Evolutionary conservation across 2,797 vertebrate genomes (phyloP), one percentile per base, ranked within the genome.

Genomic region (Smutsia gigantea): DNA sequence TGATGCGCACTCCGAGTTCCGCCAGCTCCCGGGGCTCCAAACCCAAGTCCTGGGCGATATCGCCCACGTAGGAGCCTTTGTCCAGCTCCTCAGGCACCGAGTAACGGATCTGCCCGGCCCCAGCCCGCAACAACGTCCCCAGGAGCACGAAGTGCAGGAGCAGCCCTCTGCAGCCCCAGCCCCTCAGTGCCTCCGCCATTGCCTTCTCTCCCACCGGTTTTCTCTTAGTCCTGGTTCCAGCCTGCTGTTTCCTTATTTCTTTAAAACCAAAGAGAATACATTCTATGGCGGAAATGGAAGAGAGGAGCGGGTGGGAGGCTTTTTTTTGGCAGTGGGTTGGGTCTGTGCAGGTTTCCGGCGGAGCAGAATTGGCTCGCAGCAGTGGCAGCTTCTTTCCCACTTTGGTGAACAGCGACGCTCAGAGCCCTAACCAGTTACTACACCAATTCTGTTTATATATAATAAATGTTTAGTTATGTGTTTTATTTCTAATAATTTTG

Each of bases 11-110:
- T 81, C 98, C 74, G 2, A 25, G 86, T 34, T 90, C 78, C 1
- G n/a, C 53, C 51, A 98, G 93, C 37, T 97, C 89, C 3, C 37
- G 88, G 57, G 90, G 72, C 49, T 96, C 57, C 77, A 98, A 82
- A 2, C 92, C 96, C 83, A 98, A 92, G 4, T 98, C 97, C 87
- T 93, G 97, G 81, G 96, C 97, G 64, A 98, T 91, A 78, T 98
- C 98, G 98, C 37, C 93, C 97, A 68, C 0, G 89, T 93, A 98
- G 3, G 98, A 98, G 17, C 98, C 98, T 92, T 98, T 98, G 3
- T 97, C 46, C 89, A 98, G 68, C 93, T 99, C 98, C 94, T 99
- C 98, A 0, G 98, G 97, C 87, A 99, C 90, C 4, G 98, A 98
- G 74, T 98, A 99, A 64, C 97, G 97, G 93, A 98, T 97, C 95